phyloP scores from a whole-genome alignment of 2,113 vertebrate species.

The Callithrix jacchus region DNA sequence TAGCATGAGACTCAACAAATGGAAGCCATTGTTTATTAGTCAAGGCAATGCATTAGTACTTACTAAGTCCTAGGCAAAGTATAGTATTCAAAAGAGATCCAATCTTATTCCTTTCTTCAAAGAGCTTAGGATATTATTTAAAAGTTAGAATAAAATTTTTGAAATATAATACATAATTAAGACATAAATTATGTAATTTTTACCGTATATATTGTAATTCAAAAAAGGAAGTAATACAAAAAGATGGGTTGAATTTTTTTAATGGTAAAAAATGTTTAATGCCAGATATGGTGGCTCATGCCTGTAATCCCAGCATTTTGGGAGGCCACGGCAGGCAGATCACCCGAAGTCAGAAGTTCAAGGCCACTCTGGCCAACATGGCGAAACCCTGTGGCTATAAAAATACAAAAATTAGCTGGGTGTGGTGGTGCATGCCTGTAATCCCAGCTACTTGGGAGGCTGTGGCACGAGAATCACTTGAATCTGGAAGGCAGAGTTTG shows the following conservation, averaged over 20 bases:
- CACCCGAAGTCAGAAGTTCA: no score
- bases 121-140: background rate
- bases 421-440: no score
- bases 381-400: no score
- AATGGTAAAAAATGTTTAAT: background rate
- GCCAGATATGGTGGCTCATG: no score
- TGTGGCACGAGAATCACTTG: no score
- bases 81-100: background rate
- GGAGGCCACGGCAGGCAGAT: no score
- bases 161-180: background rate
- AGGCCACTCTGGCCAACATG: no score
- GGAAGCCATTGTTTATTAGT: background rate
- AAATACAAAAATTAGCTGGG: no score
- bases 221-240: background rate
- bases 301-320: no score
- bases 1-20: background rate
- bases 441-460: no score
- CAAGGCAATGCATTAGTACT: background rate
- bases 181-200: background rate
- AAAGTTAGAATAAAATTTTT: background rate
- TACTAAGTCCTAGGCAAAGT: background rate
- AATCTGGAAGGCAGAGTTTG: no score
- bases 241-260: background rate
- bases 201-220: background rate
- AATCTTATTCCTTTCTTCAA: background rate